Conservation (phyloP, 1,140 invertebrate genomes). For the Rhopalosiphum maidis region DNA sequence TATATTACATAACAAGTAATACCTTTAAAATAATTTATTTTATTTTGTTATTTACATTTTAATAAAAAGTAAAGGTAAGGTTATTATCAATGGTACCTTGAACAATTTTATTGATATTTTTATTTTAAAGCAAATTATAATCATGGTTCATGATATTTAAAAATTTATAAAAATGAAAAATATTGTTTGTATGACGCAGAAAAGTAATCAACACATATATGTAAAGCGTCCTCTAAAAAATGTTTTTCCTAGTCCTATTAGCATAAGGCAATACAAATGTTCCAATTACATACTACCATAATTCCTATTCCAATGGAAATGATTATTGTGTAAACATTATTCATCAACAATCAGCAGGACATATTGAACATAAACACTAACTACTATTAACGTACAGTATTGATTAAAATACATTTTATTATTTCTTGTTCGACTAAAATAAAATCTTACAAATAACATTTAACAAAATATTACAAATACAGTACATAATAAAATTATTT, state of each 20-base stretch:
- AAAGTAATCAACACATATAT: no score
- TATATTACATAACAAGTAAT: no score
- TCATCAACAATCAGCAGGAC: neutral
- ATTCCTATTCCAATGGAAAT: neutral
- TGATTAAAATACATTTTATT: neutral
- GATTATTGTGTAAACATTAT: neutral
- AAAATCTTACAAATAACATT: neutral
- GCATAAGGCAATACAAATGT: neutral
- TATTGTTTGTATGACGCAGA: no score
- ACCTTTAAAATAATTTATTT: no score
- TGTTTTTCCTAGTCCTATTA: neutral
- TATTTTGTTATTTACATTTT: no score
- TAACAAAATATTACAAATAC: neutral
- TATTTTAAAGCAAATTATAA: no score
- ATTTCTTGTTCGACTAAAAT: neutral
- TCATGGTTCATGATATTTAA: no score
- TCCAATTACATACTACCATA: neutral
- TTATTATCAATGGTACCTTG: no score
- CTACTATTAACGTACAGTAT: neutral
- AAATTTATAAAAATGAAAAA: no score
- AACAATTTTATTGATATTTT: no score
- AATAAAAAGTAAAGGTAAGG: no score
- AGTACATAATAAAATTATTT: neutral
- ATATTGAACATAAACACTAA: neutral
- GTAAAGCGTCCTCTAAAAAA: no score